Conservation (phyloP, 2,113 vertebrate genomes). For the Alouatta palliata region DNA sequence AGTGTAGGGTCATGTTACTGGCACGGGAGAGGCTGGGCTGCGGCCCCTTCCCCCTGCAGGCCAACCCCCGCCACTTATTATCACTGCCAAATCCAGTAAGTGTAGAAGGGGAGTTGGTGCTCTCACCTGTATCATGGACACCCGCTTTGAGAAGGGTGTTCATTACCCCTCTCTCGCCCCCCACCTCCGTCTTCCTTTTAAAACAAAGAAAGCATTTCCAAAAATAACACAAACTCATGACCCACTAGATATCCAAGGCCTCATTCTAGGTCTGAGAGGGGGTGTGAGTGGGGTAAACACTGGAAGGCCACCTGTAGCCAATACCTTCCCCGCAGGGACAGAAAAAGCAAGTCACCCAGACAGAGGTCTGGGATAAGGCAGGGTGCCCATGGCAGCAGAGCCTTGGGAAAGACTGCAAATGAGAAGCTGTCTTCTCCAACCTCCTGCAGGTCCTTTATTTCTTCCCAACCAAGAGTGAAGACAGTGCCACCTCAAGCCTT, state of each 20-base stretch:
- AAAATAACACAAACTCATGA: neutral
- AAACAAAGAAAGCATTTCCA: neutral
- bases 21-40: neutral
- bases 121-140: neutral
- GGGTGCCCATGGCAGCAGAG: neutral
- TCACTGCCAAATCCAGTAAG: neutral
- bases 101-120: neutral
- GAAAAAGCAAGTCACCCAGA: neutral
- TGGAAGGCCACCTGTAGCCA: neutral
- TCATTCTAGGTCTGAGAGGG: neutral
- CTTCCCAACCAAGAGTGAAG: neutral
- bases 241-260: neutral
- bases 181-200: neutral
- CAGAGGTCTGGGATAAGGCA: neutral
- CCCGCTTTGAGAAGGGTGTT: neutral
- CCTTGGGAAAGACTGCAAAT: neutral
- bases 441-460: neutral
- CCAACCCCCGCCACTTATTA: neutral
- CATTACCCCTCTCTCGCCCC: neutral
- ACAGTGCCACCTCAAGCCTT: neutral
- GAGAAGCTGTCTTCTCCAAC: neutral
- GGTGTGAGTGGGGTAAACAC: neutral
- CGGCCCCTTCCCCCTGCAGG: neutral
- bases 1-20: constrained; percentile 16
- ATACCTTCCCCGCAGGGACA: neutral